Percentiles rank a stretch among this genome's conserved stretches.
phyloP scores from a whole-genome alignment of 2,113 vertebrate species.

The Indicator maculatus region DNA sequence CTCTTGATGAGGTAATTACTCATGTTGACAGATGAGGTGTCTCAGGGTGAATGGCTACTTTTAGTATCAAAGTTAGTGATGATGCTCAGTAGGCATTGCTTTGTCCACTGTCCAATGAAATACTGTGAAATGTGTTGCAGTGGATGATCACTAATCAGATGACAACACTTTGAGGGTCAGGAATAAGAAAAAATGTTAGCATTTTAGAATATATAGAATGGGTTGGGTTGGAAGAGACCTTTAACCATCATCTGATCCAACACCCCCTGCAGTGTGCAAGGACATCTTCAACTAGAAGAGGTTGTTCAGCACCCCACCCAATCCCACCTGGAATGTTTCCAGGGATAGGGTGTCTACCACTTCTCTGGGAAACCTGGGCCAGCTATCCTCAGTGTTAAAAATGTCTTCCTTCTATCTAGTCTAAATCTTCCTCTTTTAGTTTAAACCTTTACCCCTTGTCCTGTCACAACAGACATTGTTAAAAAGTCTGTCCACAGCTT shows the following conservation, averaged over 20 bases:
- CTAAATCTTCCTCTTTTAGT: neutral
- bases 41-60: neutral
- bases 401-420: neutral
- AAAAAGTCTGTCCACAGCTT: neutral
- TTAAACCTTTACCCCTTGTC: neutral
- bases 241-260: neutral
- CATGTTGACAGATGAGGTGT: accelerated
- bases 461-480: neutral
- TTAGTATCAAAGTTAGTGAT: accelerated
- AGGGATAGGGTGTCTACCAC: neutral
- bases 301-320: neutral
- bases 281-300: neutral
- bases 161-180: neutral
- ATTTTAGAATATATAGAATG: neutral
- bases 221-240: neutral
- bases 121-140: neutral
- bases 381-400: neutral
- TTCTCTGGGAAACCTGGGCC: neutral
- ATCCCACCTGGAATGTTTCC: too few species aligned
- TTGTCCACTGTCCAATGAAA: neutral
- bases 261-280: neutral
- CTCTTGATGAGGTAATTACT: accelerated
- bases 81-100: neutral
- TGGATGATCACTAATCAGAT: neutral
- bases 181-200: neutral